Base-by-base conservation (phyloP, 2,797 vertebrate species). In the Gorsachius magnificus region DNA sequence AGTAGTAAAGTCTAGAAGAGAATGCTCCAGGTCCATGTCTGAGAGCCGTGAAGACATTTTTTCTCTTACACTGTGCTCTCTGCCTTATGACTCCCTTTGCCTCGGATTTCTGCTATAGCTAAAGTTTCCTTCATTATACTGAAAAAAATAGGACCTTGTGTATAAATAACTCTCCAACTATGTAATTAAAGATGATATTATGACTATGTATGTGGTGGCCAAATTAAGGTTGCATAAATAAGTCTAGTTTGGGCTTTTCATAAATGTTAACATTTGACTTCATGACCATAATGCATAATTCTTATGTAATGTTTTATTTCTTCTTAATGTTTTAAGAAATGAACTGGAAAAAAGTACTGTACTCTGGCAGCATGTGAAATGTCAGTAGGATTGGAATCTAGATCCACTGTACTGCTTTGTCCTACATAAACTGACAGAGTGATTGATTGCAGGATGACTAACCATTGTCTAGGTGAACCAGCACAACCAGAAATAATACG, bases 361-460 rank as follows among this genome's bases (percentile, higher is more conserved):
- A 41, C 85, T 95, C 84, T 95, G 91, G 89, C 95, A 97, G 75
- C 68, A 66, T 85, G 38, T 74, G 33, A 93, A 97, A 96, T 92
- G 94, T 95, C 96, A 95, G 82, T 51, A 85, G 89, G 35, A n/a
- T 36, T 95, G 87, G 71, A 91, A 91, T 80, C 85, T 48, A 74
- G 75, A 79, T 79, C 53, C 53, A 64, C 79, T 93, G 82, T 66
- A 41, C 25, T 65, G 22, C 13, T 83, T 86, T 81, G 56, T 78
- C 61, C 76, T 78, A 17, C 69, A 33, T 84, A 66, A 95, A 51
- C 84, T 68, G 57, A 45, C 63, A 76, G 56, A 70, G 29, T 87
- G 93, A 91, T 76, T 90, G 90, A 91, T 81, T 78, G 21, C 66
- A 45, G 48, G 63, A 79, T 95, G 81, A 88, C 45, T 96, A 93